A percentile compares a stretch with the other conserved stretches of the same genome.
Evolutionary conservation across 2,888 invertebrate species (phyloP).

Genomic region (Pinctada fucata): DNA sequence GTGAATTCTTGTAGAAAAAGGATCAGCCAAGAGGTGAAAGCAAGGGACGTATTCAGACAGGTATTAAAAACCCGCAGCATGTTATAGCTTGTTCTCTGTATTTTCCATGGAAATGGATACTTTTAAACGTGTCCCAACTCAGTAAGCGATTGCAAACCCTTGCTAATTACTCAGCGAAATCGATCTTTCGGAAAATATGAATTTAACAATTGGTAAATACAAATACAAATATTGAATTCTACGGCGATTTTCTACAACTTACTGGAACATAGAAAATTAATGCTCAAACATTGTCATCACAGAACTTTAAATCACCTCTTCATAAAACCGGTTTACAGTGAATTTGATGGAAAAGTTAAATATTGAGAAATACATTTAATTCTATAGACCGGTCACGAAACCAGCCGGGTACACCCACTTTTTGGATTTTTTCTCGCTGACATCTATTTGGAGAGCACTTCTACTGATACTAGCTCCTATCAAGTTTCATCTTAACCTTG

Average conservation of each 20-base stretch:
- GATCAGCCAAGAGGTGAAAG: too few relatives aligned
- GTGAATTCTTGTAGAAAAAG: too few relatives aligned
- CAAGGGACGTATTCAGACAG: too few relatives aligned
- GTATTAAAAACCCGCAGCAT: too few relatives aligned
- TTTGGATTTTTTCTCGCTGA: not conserved
- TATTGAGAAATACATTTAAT: slow-evolving; percentile 1
- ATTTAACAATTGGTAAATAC: not conserved
- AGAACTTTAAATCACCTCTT: not conserved
- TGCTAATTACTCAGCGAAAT: too few relatives aligned
- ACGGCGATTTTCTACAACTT: not conserved
- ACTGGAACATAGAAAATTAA: not conserved
- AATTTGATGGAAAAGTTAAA: not conserved
- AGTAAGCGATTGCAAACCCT: too few relatives aligned
- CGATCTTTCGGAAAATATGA: not conserved
- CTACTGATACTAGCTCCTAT: not conserved
- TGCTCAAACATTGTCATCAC: not conserved
- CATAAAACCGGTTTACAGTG: not conserved
- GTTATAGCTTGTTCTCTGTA: too few relatives aligned
- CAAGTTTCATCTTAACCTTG: not conserved
- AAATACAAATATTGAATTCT: slow-evolving; percentile 1
- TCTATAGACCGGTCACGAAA: not conserved
- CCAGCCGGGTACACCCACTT: not conserved
- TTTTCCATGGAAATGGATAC: too few relatives aligned
- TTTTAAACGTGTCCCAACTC: too few relatives aligned
- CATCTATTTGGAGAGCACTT: not conserved